Base-by-base conservation (phyloP, 2,888 invertebrate species). In the Nymphalis urticae region DNA sequence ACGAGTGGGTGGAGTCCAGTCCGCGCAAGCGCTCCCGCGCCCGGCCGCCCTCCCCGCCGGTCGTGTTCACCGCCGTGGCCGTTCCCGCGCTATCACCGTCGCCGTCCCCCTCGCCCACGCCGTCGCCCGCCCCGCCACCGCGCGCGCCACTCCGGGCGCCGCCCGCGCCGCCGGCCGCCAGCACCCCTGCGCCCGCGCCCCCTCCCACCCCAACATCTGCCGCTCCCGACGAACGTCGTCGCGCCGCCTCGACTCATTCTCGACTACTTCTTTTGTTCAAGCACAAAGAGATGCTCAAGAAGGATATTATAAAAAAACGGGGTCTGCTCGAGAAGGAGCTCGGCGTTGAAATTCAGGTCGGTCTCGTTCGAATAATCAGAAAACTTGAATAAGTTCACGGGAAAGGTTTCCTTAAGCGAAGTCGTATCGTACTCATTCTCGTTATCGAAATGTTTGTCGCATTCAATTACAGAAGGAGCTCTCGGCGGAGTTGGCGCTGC, bases 221-320 rank as follows among this genome's bases (percentile, higher is more conserved):
- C 13, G 83, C 77, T 70, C 82, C 79, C 64, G 93, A 85, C 69
- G 95, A 93, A 76, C 93, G 89, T 71, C 94, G 91, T 71, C 94
- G 88, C 76, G 94, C 87, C 81, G 94, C 90, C 75, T 92, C 92
- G 80, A 94, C 86, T 75, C 93, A 88, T 83, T 94, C 93, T 16
- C 93, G 94, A 76, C 94, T 96, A 73, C 95, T 96, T 82, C 92
- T 96, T 51, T 93, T 98, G 27, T 96, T 96, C 85, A 95, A 97
- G 78, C 98, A 98, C 80, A 98, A 98, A 83, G 98, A 98, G 85
- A 92, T 96, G 77, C 94, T 99, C 61, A 98, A 98, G 86, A 98
- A 97, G 82, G 98, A 98, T 80, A 98, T 98, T 74, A 94, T 98
- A 72, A 96, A 97, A 80, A 98, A 98, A 83, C 93, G 98, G 75